Evolutionary conservation across 2,888 invertebrate species (phyloP).

Genomic region (Eupithecia exiguata): DNA sequence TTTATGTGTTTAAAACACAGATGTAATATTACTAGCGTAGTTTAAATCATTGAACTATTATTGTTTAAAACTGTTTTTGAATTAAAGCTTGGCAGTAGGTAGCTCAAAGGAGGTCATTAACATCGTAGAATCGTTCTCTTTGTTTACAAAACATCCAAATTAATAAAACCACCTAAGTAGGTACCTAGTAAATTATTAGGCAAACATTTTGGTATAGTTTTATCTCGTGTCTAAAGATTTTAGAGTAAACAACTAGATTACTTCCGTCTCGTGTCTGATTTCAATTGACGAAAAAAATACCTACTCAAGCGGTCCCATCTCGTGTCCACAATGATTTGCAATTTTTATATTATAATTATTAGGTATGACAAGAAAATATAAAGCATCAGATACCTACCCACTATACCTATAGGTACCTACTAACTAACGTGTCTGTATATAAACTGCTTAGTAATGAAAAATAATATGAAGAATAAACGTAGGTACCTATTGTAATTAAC

Average conservation of each 20-base stretch:
- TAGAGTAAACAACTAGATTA: too few relatives aligned
- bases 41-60: too few relatives aligned
- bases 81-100: neutral
- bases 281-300: too few relatives aligned
- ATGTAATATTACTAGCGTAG: too few relatives aligned
- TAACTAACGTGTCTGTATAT: neutral
- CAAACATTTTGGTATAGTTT: too few relatives aligned
- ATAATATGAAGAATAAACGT: neutral
- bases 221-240: too few relatives aligned
- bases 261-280: too few relatives aligned
- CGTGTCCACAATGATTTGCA: too few relatives aligned
- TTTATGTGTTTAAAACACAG: slow-evolving; percentile 1
- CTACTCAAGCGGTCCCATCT: too few relatives aligned
- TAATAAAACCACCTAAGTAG: neutral
- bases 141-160: neutral
- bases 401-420: neutral
- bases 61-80: too few relatives aligned
- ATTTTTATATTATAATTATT: neutral
- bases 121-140: neutral
- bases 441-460: neutral
- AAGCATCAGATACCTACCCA: neutral
- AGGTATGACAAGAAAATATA: neutral
- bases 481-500: neutral
- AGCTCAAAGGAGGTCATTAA: slow-evolving; percentile 19
- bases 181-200: neutral